Base-by-base conservation (phyloP, 2,113 vertebrate species). In the Corapipo altera region DNA sequence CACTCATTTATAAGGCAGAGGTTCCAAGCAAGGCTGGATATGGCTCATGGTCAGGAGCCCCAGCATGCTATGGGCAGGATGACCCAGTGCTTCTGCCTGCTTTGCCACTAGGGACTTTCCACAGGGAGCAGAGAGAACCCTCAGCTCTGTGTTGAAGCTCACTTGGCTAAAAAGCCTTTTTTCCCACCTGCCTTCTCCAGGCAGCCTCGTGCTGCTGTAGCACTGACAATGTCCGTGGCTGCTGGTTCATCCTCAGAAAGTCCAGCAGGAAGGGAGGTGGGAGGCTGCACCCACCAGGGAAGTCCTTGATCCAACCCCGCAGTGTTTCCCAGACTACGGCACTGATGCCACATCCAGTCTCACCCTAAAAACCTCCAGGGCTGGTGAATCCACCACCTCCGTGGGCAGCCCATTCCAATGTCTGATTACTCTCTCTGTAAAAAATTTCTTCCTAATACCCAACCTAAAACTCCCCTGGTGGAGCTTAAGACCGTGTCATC, bases 41-140 rank as follows among this genome's bases (percentile, higher is more conserved):
- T 6, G 5, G 35, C 54, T 76, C 32, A 0, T 0, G 15, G 18
- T 35, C 26, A 22, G 52, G 26, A 73, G 19, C 22, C 54, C 5
- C 8, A 10, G 19, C 5, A 15, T 2, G 1, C 18, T 1, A 21
- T 1, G 2, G n/a, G 27, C 24, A 64, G 72, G 41, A 13, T 8
- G 30, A n/a, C 5, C 59, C 28, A 14, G 57, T 1, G 2, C 27
- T 85, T 41, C 58, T 16, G 39, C 43, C 52, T 44, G 39, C 28
- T 11, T 3, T 24, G 26, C 74, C 54, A 22, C 14, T 15, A 70
- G 27, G 8, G 43, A 23, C 6, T 79, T 77, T 44, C 49, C 81
- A 74, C 0, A 3, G 9, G 20, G 46, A 16, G 9, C 3, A 4
- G 57, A 20, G 22, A 39, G 33, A 44, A 4, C 14, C 21, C 16